Percentiles rank a stretch among this genome's conserved stretches.
Conservation (phyloP, 2,888 invertebrate species). For the Argynnis bischoffii region DNA sequence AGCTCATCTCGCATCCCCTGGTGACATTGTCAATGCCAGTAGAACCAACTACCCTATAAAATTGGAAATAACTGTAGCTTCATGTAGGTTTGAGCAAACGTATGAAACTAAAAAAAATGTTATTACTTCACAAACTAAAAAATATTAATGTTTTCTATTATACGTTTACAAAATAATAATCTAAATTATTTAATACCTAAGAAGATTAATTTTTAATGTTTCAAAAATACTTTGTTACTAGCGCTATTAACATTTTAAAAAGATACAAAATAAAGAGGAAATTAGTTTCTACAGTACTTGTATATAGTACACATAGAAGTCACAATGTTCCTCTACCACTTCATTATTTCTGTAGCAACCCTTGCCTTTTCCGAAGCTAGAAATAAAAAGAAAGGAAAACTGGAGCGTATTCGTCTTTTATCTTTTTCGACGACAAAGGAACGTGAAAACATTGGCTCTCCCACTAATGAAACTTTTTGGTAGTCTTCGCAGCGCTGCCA, state of each 20-base stretch:
- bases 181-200: too few relatives aligned
- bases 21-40: too few relatives aligned
- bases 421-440: constrained; percentile 62
- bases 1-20: too few relatives aligned
- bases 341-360: constrained; percentile 57
- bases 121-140: too few relatives aligned
- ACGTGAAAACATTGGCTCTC: constrained; percentile 57
- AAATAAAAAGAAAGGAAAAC: constrained; percentile 54
- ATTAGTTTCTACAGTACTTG: background rate
- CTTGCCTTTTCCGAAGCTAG: constrained; percentile 47
- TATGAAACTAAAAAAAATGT: too few relatives aligned
- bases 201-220: too few relatives aligned
- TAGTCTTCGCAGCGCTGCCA: constrained; percentile 45
- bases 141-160: too few relatives aligned
- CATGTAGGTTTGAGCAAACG: too few relatives aligned
- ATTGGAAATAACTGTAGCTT: too few relatives aligned
- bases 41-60: too few relatives aligned
- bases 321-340: constrained; percentile 52
- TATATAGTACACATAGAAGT: constrained; percentile 21
- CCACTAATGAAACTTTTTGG: constrained; percentile 68
- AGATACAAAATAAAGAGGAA: background rate
- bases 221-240: background rate
- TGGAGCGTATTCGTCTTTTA: constrained; percentile 64
- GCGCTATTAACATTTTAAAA: background rate
- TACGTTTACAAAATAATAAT: too few relatives aligned